These are phyloP conservation scores for Trypoxylus dichotomus DNA, from an alignment of 1,140 invertebrate genomes.

Conservation along the genomic window DNA sequence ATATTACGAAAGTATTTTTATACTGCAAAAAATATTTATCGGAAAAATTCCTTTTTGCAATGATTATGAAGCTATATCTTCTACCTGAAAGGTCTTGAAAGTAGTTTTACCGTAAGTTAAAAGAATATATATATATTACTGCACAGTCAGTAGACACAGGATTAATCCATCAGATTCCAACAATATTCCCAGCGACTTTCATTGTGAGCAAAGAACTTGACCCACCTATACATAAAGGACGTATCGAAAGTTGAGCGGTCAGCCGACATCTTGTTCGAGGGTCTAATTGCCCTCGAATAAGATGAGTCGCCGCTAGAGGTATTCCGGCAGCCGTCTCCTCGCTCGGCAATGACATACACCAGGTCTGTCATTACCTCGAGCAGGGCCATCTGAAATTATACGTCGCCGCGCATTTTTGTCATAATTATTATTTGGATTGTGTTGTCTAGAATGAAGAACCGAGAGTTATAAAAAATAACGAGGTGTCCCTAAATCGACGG, in stretches of 20 bases:
- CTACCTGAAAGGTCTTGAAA: no score
- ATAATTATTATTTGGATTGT: slow-evolving; percentile 46
- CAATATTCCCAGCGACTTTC: no score
- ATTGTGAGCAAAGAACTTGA: no score
- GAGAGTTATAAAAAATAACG: slow-evolving; percentile 42
- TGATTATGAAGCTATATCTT: no score
- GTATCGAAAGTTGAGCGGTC: neutral
- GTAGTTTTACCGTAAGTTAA: no score
- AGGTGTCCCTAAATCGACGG: slow-evolving; percentile 41
- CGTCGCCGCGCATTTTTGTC: slow-evolving; percentile 42
- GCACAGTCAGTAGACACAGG: no score
- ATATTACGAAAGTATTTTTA: no score
- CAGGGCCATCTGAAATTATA: slow-evolving; percentile 43
- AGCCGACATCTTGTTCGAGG: neutral
- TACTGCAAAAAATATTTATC: no score
- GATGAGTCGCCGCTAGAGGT: slow-evolving; percentile 37
- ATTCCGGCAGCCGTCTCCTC: slow-evolving; percentile 37
- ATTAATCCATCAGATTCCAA: no score
- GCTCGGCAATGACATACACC: slow-evolving; percentile 40
- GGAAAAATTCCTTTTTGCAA: no score
- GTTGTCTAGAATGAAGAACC: slow-evolving; percentile 41
- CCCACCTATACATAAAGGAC: no score
- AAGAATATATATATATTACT: no score
- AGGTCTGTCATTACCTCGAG: slow-evolving; percentile 42
- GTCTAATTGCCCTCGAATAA: slow-evolving; percentile 36